phyloP scores from a whole-genome alignment of 2,888 invertebrate genomes.

The Sphaerophoria taeniata region DNA sequence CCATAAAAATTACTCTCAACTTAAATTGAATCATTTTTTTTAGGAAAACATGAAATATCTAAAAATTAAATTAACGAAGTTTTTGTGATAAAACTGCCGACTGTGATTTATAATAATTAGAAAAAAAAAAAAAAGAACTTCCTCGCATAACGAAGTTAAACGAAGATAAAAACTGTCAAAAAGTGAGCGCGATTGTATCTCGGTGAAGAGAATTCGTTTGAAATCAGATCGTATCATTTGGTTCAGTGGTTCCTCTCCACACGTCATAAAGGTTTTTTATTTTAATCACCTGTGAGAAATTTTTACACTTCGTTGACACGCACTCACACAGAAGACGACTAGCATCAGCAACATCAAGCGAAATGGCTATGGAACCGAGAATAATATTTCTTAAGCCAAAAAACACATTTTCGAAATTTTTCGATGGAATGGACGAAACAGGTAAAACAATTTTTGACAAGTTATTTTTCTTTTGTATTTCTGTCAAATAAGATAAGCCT shows the following conservation, averaged over 20 bases:
- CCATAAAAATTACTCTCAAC: constrained; percentile 1
- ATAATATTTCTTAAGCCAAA: constrained; percentile 70
- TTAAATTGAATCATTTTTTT: constrained; percentile 34
- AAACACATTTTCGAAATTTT: constrained; percentile 72
- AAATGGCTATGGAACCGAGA: constrained; percentile 73
- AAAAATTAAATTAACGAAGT: background rate
- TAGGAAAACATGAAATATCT: constrained; percentile 48
- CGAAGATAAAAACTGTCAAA: constrained; percentile 18
- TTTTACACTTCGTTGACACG: background rate
- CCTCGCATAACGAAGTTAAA: too few relatives aligned
- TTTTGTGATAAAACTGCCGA: constrained; percentile 54
- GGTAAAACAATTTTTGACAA: constrained; percentile 46
- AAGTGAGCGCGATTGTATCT: constrained; percentile 49
- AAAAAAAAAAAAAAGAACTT: constrained; percentile 19
- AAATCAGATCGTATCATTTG: constrained; percentile 50
- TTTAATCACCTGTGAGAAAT: constrained; percentile 20
- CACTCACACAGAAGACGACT: constrained; percentile 28
- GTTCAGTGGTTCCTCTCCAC: constrained; percentile 3
- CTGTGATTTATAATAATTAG: constrained; percentile 62
- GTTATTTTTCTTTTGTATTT: too few relatives aligned
- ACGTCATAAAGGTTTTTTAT: constrained; percentile 14
- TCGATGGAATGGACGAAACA: constrained; percentile 68
- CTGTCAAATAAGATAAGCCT: too few relatives aligned
- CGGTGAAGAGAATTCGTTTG: constrained; percentile 13
- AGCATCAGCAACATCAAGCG: background rate